phyloP scores from a whole-genome alignment of 1,140 invertebrate genomes.

The Neoseiulus cucumeris region DNA sequence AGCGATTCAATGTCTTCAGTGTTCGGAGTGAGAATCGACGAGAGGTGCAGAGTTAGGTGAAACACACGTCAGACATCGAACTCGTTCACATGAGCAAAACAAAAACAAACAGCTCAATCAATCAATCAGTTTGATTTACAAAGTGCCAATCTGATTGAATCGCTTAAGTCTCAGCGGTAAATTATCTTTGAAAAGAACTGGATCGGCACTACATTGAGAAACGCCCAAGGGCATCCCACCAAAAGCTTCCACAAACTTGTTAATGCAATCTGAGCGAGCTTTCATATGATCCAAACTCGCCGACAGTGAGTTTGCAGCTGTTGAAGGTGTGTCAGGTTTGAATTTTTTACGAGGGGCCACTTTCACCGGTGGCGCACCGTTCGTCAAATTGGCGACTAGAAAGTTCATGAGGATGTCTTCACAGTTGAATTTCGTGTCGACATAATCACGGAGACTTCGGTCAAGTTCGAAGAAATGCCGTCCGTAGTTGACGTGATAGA shows the following conservation, averaged over 20 bases:
- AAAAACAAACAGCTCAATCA: no score
- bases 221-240: slow-evolving; percentile 65
- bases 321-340: slow-evolving; percentile 60
- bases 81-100: no score
- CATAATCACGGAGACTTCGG: slow-evolving; percentile 53
- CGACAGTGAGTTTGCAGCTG: slow-evolving; percentile 78
- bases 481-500: slow-evolving; percentile 40
- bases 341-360: slow-evolving; percentile 95
- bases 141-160: slow-evolving; percentile 73
- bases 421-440: slow-evolving; percentile 79
- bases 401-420: slow-evolving; percentile 92
- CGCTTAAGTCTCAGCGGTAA: slow-evolving; percentile 66
- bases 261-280: slow-evolving; percentile 74
- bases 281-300: slow-evolving; percentile 68
- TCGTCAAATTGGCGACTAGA: slow-evolving; percentile 62
- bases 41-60: no score
- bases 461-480: slow-evolving; percentile 37
- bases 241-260: slow-evolving; percentile 59
- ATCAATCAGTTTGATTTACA: slow-evolving; percentile 33
- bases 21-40: no score
- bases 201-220: slow-evolving; percentile 83
- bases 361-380: slow-evolving; percentile 75
- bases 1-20: no score
- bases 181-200: slow-evolving; percentile 72
- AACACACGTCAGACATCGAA: no score